A percentile compares a stretch with the other conserved stretches of the same genome.
Evolutionary conservation across 2,888 invertebrate species (phyloP).

Genomic region (Drosophila birchii): DNA sequence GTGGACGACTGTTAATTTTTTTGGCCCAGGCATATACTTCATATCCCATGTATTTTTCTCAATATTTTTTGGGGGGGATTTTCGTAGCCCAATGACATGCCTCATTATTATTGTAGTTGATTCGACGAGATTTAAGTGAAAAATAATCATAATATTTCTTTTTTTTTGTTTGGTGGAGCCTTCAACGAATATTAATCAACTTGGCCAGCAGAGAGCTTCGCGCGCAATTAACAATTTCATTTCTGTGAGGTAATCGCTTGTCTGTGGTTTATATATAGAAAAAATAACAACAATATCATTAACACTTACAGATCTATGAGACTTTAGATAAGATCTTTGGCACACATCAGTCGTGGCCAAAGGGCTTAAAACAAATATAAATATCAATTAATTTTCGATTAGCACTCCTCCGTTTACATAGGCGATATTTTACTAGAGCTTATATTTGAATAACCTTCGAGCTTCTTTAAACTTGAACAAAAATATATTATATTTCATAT

Average conservation of each 20-base stretch:
- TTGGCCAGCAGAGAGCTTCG: neutral
- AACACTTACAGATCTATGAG: neutral
- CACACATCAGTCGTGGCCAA: neutral
- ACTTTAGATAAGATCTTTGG: constrained; percentile 12
- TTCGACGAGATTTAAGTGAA: constrained; percentile 17
- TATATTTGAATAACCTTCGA: constrained; percentile 1
- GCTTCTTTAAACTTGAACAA: neutral
- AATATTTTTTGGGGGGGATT: constrained; percentile 24
- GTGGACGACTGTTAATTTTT: constrained; percentile 68
- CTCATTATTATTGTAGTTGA: constrained; percentile 27
- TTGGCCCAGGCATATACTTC: constrained; percentile 36
- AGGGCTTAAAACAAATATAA: constrained; percentile 6
- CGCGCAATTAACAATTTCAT: constrained; percentile 20
- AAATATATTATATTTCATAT: neutral
- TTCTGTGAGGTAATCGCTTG: constrained; percentile 6
- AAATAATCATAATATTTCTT: constrained; percentile 21
- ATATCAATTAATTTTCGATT: constrained; percentile 25
- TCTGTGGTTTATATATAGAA: neutral
- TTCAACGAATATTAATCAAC: constrained; percentile 29
- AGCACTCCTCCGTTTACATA: constrained; percentile 1
- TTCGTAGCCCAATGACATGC: constrained; percentile 49
- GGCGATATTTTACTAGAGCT: neutral
- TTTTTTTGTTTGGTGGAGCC: neutral
- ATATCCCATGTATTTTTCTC: neutral
- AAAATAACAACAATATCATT: neutral